Evolutionary conservation across 2,888 invertebrate species (phyloP), one percentile per base, ranked within the genome.

Genomic region (Ischnura elegans): DNA sequence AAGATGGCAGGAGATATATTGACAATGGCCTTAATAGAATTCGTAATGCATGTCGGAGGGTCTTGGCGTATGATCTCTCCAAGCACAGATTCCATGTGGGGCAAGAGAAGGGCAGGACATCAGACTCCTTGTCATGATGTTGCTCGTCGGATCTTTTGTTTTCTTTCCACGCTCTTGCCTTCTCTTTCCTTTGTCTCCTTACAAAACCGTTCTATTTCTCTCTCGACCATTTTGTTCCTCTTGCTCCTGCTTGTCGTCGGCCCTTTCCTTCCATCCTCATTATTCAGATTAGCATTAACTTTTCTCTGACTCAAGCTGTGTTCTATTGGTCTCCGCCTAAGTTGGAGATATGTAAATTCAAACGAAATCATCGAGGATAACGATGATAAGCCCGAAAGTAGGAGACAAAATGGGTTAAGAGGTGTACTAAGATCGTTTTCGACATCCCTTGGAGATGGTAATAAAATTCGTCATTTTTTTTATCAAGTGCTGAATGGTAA

Each of bases 21-120:
- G 61, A 90, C 90, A 90, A 90, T 90, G 61, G 61, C 42, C 90
- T 55, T 90, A 90, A 90, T 90, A 61, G 90, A 90, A 90, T 90
- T 66, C 43, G 90, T 90, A 90, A 90, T 90, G 90, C 86, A 86
- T 86, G 86, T 25, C 76, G 86, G 86, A 86, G 86, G 86, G 86
- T 86, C 86, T 86, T 46, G 43, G 45, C 66, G 90, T 90, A 90
- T 90, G 90, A 90, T 66, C 51, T 45, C 8, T 43, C 43, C 55
- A 66, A 55, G 61, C 66, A 55, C 90, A 61, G 25, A 5, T 42
- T 61, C 66, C 51, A 25, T 61, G 25, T 16, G 55, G 25, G 36
- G 55, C 36, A 36, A 42, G 4, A 6, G 51, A 51, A 21, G 42
- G 55, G 55, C 21, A 45, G 86, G n/a, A 76, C 76, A 36, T 29